These are phyloP conservation scores for Drosophila paucipuncta DNA, from an alignment of 2,888 invertebrate genomes.

Conservation along the genomic window DNA sequence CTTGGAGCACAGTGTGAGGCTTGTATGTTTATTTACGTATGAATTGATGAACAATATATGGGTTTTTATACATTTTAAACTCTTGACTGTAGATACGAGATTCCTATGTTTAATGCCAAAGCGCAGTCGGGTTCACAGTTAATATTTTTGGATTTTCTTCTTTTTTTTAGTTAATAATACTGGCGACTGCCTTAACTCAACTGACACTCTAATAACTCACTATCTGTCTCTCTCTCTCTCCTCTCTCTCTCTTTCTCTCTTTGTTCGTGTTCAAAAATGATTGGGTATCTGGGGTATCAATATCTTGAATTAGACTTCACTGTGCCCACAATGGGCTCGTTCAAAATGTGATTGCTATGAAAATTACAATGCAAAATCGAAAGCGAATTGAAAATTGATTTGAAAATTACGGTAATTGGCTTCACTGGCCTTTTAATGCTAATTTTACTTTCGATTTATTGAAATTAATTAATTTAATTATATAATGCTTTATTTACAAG, in stretches of 20 bases:
- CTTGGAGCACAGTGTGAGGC: constrained; percentile 32
- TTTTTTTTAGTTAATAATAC: constrained; percentile 9
- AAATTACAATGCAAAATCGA: constrained; percentile 15
- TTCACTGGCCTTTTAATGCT: constrained; percentile 11
- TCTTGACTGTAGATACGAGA: constrained; percentile 6
- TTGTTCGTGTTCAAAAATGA: constrained; percentile 20
- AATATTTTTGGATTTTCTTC: not conserved
- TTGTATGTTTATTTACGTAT: constrained; percentile 65
- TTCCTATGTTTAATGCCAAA: constrained; percentile 39
- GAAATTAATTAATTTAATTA: not conserved
- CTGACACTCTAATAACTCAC: not conserved
- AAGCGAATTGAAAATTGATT: not conserved
- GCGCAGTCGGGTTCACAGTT: constrained; percentile 35
- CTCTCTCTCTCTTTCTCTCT: not conserved
- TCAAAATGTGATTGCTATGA: constrained; percentile 14
- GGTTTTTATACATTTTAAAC: constrained; percentile 25
- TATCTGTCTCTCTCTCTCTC: not conserved
- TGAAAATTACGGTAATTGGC: constrained; percentile 11
- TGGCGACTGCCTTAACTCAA: constrained; percentile 19
- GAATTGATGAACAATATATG: constrained; percentile 59
- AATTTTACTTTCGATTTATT: not conserved
- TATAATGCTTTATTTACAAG: not conserved
- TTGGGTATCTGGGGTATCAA: constrained; percentile 7
- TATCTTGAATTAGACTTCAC: not conserved
- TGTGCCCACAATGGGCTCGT: constrained; percentile 2